Base-by-base conservation (phyloP, 2,113 vertebrate genomes). In the Colius striatus region DNA sequence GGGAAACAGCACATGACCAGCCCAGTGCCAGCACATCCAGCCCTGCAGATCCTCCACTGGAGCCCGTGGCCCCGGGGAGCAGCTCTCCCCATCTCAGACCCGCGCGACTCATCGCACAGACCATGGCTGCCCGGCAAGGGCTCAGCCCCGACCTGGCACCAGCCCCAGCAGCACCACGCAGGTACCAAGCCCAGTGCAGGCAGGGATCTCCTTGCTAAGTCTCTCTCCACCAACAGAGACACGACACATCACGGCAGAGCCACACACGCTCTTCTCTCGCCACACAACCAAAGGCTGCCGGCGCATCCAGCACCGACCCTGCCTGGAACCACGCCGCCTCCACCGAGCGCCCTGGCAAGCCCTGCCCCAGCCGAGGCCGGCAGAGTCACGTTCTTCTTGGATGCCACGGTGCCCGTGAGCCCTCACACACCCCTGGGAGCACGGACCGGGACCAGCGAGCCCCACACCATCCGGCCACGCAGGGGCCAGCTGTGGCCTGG, bases 11-110 rank as follows among this genome's bases (percentile, higher is more conserved):
- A 1, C 15, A 1, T 2, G 0, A 38, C 57, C 60, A 30, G n/a
- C n/a, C 68, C 48, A 29, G 67, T 9, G 16, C 71, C 2, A 27
- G 87, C 84, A 47, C 32, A 14, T 32, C 76, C 94, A 65, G 12
- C 2, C 16, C 45, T 1, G 0, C 0, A 0, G 20, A 48, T 36
- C 26, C 50, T 11, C 34, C 0, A 0, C 23, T 1, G 32, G 26
- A 75, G 27, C 74, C 50, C 8, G 0, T 0, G 0, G 74, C 55
- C 25, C 45, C 2, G 0, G 30, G 62, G 53, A 87, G 36, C 13
- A 2, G 36, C 61, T 67, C 51, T 74, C 66, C 22, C 75, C 66
- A 15, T 13, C 48, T 76, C 71, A 26, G 18, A 65, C 29, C 60
- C 1, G 4, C 87, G 13, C 1, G 1, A 47, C 41, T 6, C 25